Percentiles rank a stretch among this genome's conserved stretches.
phyloP scores from a whole-genome alignment of 2,888 invertebrate genomes.

The Phortica magna region DNA sequence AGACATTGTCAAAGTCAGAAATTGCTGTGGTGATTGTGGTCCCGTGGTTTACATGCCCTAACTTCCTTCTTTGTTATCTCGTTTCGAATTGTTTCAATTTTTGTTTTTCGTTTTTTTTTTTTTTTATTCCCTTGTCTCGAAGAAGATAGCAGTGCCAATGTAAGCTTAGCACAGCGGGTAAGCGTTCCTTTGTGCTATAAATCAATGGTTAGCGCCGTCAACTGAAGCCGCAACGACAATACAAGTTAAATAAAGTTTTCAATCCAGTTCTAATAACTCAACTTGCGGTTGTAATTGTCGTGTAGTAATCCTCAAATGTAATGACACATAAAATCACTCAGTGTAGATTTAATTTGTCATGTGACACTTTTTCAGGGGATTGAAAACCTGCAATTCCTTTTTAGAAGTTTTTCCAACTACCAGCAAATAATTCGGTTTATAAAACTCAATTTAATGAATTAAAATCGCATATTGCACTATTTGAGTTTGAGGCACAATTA shows the following conservation, averaged over 20 bases:
- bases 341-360: too few species aligned
- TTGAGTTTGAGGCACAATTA: slow-evolving; percentile 47
- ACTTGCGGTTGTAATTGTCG: not conserved
- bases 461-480: too few species aligned
- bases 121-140: not conserved
- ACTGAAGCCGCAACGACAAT: not conserved
- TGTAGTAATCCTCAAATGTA: too few species aligned
- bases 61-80: not conserved
- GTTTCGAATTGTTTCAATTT: not conserved
- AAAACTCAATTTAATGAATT: too few species aligned
- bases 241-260: slow-evolving; percentile 20
- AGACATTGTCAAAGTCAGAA: slow-evolving; percentile 48
- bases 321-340: too few species aligned
- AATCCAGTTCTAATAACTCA: slow-evolving; percentile 1
- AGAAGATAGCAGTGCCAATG: not conserved
- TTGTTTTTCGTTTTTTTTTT: not conserved
- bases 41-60: not conserved
- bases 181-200: not conserved
- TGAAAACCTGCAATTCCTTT: too few species aligned
- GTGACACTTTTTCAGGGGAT: too few species aligned
- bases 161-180: not conserved
- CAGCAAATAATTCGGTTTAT: too few species aligned
- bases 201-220: not conserved
- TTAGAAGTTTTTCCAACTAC: too few species aligned
- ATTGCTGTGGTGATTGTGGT: slow-evolving; percentile 45